Evolutionary conservation across 2,888 invertebrate species (phyloP).

Genomic region (Alcis repandata): DNA sequence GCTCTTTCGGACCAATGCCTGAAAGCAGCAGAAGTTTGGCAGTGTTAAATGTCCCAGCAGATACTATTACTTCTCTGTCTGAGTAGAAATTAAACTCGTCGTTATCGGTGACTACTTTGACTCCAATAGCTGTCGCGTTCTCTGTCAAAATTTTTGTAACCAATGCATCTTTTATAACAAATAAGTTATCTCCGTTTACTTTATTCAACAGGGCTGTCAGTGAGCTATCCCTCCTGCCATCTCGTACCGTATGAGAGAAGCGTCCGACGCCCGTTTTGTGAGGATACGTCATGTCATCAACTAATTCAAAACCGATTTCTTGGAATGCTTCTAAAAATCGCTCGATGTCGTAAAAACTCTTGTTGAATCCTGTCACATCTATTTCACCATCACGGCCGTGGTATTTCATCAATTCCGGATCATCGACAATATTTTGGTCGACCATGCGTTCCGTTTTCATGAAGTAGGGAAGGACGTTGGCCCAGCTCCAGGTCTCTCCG

Average conservation of each 20-base stretch:
- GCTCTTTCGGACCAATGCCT: conserved; percentile 69
- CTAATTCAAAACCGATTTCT: conserved; percentile 67
- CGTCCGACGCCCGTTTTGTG: conserved; percentile 68
- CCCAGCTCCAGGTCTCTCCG: conserved; percentile 70
- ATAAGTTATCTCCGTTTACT: conserved; percentile 57
- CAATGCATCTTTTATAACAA: conserved; percentile 62
- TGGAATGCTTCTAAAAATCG: conserved; percentile 66
- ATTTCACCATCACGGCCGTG: conserved; percentile 71
- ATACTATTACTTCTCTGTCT: conserved; percentile 68
- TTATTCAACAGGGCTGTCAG: conserved; percentile 68
- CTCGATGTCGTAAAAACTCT: conserved; percentile 54
- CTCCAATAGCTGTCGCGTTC: conserved; percentile 61
- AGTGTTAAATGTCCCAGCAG: conserved; percentile 74
- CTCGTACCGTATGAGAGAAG: conserved; percentile 72
- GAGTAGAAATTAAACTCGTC: conserved; percentile 58
- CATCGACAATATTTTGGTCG: conserved; percentile 64
- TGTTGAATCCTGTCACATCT: conserved; percentile 64
- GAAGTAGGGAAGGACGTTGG: conserved; percentile 68
- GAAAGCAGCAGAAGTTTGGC: conserved; percentile 73
- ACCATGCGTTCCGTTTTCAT: conserved; percentile 74
- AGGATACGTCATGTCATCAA: conserved; percentile 76
- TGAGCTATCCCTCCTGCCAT: conserved; percentile 68
- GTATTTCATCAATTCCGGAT: conserved; percentile 61
- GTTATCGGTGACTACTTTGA: conserved; percentile 54
- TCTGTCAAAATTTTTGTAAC: conserved; percentile 67